These are phyloP conservation scores for Drosophila mayaguana DNA, from an alignment of 2,888 invertebrate genomes.

Conservation along the genomic window DNA sequence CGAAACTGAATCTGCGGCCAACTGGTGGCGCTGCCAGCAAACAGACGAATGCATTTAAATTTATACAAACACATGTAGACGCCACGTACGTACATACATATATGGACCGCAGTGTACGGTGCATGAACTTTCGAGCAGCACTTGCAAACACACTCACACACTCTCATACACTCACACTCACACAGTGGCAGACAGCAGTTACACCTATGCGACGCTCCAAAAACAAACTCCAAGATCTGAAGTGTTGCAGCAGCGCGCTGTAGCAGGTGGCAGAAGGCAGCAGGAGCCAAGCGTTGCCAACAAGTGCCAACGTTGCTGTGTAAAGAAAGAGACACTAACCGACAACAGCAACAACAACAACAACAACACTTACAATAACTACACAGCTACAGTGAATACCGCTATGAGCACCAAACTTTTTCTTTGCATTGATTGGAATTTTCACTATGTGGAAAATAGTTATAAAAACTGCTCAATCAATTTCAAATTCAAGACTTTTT, in stretches of 20 bases:
- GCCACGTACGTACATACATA: constrained; percentile 14
- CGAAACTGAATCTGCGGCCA: constrained; percentile 54
- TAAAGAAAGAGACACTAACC: constrained; percentile 51
- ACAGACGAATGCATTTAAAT: constrained; percentile 48
- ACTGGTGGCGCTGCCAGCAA: constrained; percentile 26
- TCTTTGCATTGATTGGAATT: not conserved
- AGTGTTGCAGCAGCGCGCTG: constrained; percentile 62
- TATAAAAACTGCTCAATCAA: not conserved
- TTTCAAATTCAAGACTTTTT: too few relatives aligned
- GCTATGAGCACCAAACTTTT: not conserved
- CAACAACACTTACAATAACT: constrained; percentile 35
- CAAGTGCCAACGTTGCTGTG: constrained; percentile 69
- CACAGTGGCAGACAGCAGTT: constrained; percentile 32
- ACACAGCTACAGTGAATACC: constrained; percentile 53
- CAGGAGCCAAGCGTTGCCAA: constrained; percentile 58
- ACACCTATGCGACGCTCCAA: constrained; percentile 57
- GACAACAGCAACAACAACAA: constrained; percentile 54
- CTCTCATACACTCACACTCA: not conserved
- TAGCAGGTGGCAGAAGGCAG: constrained; percentile 29
- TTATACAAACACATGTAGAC: constrained; percentile 29
- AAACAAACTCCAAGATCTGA: constrained; percentile 71
- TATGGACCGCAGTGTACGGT: constrained; percentile 61
- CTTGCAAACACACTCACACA: constrained; percentile 61
- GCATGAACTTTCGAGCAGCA: constrained; percentile 83
- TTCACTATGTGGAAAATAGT: not conserved